phyloP scores from a whole-genome alignment of 53 echinoderm and acorn worm species.

The Paracentrotus lividus region DNA sequence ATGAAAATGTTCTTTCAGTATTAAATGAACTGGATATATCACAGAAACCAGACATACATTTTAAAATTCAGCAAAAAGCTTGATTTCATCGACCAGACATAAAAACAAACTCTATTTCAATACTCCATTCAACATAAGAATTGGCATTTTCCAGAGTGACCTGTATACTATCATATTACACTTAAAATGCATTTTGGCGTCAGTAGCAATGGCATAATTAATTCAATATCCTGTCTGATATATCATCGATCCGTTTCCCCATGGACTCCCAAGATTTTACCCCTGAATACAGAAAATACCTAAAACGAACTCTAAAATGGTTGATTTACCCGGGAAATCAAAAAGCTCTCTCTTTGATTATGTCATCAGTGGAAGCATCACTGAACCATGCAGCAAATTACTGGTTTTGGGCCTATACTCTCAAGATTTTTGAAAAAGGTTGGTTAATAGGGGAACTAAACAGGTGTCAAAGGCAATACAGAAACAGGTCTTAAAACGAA shows the following conservation, averaged over 20 bases:
- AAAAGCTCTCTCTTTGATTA: slow-evolving; percentile 50
- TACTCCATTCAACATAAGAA: background rate
- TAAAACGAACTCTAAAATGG: slow-evolving; percentile 52
- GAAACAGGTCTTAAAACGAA: no score
- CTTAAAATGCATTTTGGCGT: slow-evolving; percentile 49
- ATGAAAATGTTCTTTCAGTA: background rate
- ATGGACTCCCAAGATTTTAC: background rate
- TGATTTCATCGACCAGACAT: background rate
- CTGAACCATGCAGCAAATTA: slow-evolving; percentile 20
- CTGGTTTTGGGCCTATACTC: background rate
- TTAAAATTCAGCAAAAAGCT: background rate
- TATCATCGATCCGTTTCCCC: background rate
- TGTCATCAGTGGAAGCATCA: background rate
- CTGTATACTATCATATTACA: slow-evolving; percentile 26
- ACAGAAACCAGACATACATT: no score
- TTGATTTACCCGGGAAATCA: slow-evolving; percentile 47
- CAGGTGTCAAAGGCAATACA: no score
- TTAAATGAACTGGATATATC: no score
- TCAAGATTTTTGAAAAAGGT: background rate
- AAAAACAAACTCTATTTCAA: no score
- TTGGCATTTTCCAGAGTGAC: slow-evolving; percentile 18
- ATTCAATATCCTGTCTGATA: slow-evolving; percentile 21
- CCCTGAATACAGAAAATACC: slow-evolving; percentile 11
- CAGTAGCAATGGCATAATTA: slow-evolving; percentile 32
- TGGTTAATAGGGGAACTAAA: background rate